Evolutionary conservation across 2,888 invertebrate species (phyloP).

Genomic region (Quadroppia sp.): DNA sequence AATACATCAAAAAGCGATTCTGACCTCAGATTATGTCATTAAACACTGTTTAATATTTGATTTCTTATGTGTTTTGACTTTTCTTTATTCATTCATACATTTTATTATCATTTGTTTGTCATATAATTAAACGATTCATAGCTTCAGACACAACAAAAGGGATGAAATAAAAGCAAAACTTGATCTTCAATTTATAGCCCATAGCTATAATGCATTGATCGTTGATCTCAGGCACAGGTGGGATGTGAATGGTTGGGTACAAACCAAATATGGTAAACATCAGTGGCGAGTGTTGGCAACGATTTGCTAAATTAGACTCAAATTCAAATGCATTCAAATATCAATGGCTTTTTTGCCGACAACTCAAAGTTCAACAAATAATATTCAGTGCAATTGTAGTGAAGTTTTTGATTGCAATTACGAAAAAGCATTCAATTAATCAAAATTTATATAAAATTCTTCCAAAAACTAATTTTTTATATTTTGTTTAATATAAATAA

Average conservation of each 20-base stretch:
- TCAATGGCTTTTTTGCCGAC: background rate
- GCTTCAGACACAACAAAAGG: background rate
- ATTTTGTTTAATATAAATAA: too few species aligned
- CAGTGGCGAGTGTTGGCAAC: slow-evolving; percentile 21
- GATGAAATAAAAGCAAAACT: slow-evolving; percentile 8
- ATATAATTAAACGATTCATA: slow-evolving; percentile 2
- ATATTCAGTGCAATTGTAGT: too few species aligned
- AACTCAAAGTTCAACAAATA: background rate
- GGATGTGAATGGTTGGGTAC: slow-evolving; percentile 23
- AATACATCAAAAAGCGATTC: slow-evolving; percentile 15
- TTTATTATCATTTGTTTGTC: slow-evolving; percentile 13
- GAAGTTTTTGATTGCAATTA: too few species aligned
- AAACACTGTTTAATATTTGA: slow-evolving; percentile 4
- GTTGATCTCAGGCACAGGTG: slow-evolving; percentile 31
- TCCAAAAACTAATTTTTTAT: too few species aligned
- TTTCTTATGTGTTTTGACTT: slow-evolving; percentile 23
- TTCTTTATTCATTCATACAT: background rate
- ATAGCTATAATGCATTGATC: slow-evolving; percentile 36
- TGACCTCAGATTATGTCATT: background rate
- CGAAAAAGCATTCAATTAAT: too few species aligned
- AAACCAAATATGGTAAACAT: slow-evolving; percentile 28
- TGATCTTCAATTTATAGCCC: slow-evolving; percentile 35
- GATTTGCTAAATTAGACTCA: slow-evolving; percentile 20
- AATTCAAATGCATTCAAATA: too few species aligned
- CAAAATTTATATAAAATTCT: too few species aligned